Percentiles rank a stretch among this genome's conserved stretches.
Conservation (phyloP, 2,797 vertebrate genomes). For the Oryzias sinensis region DNA sequence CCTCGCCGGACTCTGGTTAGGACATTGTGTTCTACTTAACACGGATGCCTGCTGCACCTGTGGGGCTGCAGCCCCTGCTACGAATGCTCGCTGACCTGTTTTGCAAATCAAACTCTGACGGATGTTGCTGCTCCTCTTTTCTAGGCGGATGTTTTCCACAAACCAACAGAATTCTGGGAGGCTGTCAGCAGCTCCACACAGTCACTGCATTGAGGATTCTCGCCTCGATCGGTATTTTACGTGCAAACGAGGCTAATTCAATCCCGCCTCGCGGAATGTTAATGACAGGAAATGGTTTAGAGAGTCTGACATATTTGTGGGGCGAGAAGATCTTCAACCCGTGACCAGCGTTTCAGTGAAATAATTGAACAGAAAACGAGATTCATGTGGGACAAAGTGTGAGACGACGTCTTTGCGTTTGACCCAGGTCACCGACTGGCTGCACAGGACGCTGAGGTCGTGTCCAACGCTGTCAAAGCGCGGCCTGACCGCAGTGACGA, state of each 20-base stretch:
- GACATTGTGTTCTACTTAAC: constrained; percentile 57
- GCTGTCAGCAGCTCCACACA: too few species aligned
- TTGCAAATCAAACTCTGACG: constrained; percentile 20
- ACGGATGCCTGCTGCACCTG: constrained; percentile 43
- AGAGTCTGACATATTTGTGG: too few species aligned
- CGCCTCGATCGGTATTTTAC: too few species aligned
- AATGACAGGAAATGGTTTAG: too few species aligned
- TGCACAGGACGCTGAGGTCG: constrained; percentile 32
- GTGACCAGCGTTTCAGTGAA: too few species aligned
- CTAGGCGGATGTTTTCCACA: neutral
- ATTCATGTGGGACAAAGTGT: neutral
- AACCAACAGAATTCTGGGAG: constrained; percentile 5
- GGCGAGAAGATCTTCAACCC: too few species aligned
- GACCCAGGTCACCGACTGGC: neutral
- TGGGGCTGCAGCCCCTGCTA: constrained; percentile 35
- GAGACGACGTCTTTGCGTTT: too few species aligned
- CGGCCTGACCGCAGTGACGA: constrained; percentile 54
- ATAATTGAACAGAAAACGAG: neutral
- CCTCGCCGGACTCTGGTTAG: constrained; percentile 39
- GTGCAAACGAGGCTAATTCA: too few species aligned
- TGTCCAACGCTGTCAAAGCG: constrained; percentile 44
- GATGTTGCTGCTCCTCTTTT: constrained; percentile 2
- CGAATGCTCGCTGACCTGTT: constrained; percentile 62
- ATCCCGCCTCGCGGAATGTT: too few species aligned
- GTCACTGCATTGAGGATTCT: too few species aligned